Percentiles rank a stretch among this genome's conserved stretches.
These are phyloP conservation scores for Zygaena filipendulae DNA, from an alignment of 2,888 invertebrate species.

Conservation along the genomic window DNA sequence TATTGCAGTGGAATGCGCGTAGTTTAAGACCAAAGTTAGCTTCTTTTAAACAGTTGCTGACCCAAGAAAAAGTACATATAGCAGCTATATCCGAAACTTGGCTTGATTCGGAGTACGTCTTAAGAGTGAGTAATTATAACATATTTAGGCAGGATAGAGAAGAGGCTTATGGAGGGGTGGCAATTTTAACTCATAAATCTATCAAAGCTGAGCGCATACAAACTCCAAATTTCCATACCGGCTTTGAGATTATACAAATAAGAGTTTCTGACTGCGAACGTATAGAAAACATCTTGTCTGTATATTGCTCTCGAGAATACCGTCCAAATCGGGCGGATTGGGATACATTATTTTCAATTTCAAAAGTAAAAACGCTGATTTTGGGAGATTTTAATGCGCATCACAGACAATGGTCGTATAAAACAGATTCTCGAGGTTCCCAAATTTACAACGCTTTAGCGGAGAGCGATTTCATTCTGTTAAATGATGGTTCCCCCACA, in stretches of 20 bases:
- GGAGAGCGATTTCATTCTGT: background rate
- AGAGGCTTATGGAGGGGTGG: too few relatives aligned
- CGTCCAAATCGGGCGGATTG: slow-evolving; percentile 3
- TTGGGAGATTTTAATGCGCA: slow-evolving; percentile 7
- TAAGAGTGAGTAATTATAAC: too few relatives aligned
- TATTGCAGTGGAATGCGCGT: slow-evolving; percentile 9
- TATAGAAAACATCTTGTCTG: slow-evolving; percentile 4
- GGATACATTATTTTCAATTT: slow-evolving; percentile 4
- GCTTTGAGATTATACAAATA: too few relatives aligned
- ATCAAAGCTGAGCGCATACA: too few relatives aligned
- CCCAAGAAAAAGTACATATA: too few relatives aligned
- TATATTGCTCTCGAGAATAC: slow-evolving; percentile 6
- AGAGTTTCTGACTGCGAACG: slow-evolving; percentile 3
- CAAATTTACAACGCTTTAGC: slow-evolving; percentile 1
- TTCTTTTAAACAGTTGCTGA: slow-evolving; percentile 4
- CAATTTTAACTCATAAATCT: too few relatives aligned
- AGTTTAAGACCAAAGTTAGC: slow-evolving; percentile 4
- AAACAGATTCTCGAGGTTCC: background rate
- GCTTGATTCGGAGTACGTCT: too few relatives aligned
- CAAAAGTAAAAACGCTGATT: slow-evolving; percentile 1
- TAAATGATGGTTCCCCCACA: slow-evolving; percentile 1
- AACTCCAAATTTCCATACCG: too few relatives aligned
- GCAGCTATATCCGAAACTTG: too few relatives aligned
- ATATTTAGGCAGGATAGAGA: too few relatives aligned
- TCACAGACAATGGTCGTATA: slow-evolving; percentile 4